phyloP scores from a whole-genome alignment of 2,888 invertebrate genomes.

The Polymixis flavicincta region DNA sequence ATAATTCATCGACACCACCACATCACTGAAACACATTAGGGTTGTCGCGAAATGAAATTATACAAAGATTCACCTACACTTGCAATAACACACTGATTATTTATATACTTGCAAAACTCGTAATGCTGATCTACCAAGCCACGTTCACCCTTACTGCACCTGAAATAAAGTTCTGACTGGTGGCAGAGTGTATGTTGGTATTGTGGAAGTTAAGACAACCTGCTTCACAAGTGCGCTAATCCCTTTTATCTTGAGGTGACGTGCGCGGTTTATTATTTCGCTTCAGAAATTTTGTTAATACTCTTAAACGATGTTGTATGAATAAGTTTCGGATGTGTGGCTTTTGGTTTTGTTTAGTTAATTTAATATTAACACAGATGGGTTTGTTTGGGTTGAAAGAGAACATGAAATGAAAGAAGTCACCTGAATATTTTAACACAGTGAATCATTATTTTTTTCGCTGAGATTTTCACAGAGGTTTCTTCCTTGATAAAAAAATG shows the following conservation, averaged over 20 bases:
- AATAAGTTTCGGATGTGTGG: slow-evolving; percentile 61
- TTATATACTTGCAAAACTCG: slow-evolving; percentile 73
- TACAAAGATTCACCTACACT: slow-evolving; percentile 86
- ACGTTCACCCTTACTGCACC: slow-evolving; percentile 58
- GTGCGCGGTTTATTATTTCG: slow-evolving; percentile 87
- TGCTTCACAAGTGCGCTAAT: slow-evolving; percentile 85
- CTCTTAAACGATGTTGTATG: slow-evolving; percentile 65
- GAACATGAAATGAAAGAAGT: neutral
- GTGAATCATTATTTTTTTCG: neutral
- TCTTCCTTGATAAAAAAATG: neutral
- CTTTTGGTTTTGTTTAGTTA: slow-evolving; percentile 60
- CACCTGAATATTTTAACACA: neutral
- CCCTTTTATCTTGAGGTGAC: slow-evolving; percentile 89
- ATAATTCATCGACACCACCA: slow-evolving; percentile 24
- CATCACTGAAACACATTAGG: slow-evolving; percentile 82
- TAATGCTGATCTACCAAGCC: slow-evolving; percentile 13
- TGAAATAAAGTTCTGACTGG: slow-evolving; percentile 36
- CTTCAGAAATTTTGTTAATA: slow-evolving; percentile 83
- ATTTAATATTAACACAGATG: slow-evolving; percentile 37
- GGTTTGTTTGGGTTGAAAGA: slow-evolving; percentile 10
- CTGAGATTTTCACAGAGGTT: neutral
- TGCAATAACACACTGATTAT: slow-evolving; percentile 87
- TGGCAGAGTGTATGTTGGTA: slow-evolving; percentile 40
- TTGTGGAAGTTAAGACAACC: slow-evolving; percentile 78
- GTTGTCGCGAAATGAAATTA: slow-evolving; percentile 88